These are phyloP conservation scores for Sphyrna mokarran DNA, from an alignment of 2,113 vertebrate species.

Conservation along the genomic window DNA sequence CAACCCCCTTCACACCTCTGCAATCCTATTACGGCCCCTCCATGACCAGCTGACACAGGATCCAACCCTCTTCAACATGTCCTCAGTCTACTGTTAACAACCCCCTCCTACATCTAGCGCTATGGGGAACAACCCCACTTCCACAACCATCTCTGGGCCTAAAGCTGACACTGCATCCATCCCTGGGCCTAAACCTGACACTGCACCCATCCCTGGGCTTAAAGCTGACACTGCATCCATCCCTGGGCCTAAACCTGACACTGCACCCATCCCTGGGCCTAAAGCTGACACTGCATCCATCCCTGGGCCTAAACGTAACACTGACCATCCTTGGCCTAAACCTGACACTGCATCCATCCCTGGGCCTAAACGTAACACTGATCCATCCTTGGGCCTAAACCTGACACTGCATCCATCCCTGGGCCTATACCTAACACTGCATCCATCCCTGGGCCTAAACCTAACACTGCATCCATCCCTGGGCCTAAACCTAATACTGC, in stretches of 20 bases:
- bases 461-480: neutral
- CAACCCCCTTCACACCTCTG: no score
- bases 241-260: no score
- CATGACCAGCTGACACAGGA: no score
- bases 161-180: neutral
- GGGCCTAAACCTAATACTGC: neutral
- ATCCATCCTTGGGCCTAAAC: neutral
- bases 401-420: neutral
- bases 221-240: neutral
- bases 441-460: neutral
- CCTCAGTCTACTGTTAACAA: neutral
- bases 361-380: neutral
- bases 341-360: neutral
- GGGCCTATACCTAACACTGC: neutral
- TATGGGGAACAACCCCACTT: no score
- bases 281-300: no score
- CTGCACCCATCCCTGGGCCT: no score
- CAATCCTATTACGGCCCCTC: no score
- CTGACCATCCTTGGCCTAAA: neutral
- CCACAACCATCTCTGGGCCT: no score
- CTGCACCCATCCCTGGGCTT: no score
- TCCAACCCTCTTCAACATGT: neutral
- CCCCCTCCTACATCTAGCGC: neutral
- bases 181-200: neutral
- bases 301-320: no score